Conservation (phyloP, 2,888 invertebrate species). For the Eurytoma adleriae region DNA sequence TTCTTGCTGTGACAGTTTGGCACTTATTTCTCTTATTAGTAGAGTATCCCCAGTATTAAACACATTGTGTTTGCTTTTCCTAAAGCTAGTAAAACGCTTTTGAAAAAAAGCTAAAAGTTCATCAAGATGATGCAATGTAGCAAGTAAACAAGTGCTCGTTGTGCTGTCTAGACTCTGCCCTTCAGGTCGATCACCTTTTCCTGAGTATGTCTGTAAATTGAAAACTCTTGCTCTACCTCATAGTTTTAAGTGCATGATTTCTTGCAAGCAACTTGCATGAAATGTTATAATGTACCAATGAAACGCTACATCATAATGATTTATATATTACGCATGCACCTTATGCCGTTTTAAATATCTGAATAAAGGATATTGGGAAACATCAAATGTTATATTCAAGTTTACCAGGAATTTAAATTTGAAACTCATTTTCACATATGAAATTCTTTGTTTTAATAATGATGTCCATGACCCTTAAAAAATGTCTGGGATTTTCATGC, state of each 20-base stretch:
- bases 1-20: slow-evolving; percentile 23
- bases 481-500: too few species aligned
- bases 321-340: too few species aligned
- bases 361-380: too few species aligned
- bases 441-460: too few species aligned
- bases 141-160: slow-evolving; percentile 46
- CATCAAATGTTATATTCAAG: too few species aligned
- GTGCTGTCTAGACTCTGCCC: slow-evolving; percentile 68
- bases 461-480: too few species aligned
- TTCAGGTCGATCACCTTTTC: slow-evolving; percentile 73
- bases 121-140: slow-evolving; percentile 47
- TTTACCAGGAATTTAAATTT: too few species aligned
- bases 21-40: slow-evolving; percentile 30
- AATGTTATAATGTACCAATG: background rate
- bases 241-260: slow-evolving; percentile 27
- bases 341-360: too few species aligned
- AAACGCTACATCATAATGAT: too few species aligned
- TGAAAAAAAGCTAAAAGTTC: slow-evolving; percentile 21
- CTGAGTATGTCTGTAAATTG: slow-evolving; percentile 71
- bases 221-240: slow-evolving; percentile 68
- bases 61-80: slow-evolving; percentile 11
- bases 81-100: slow-evolving; percentile 35
- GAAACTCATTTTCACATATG: too few species aligned
- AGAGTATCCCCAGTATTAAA: slow-evolving; percentile 17
- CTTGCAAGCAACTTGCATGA: slow-evolving; percentile 31